Percentiles rank a stretch among this genome's conserved stretches.
phyloP scores from a whole-genome alignment of 2,113 vertebrate genomes.

The Melanerpes formicivorus region DNA sequence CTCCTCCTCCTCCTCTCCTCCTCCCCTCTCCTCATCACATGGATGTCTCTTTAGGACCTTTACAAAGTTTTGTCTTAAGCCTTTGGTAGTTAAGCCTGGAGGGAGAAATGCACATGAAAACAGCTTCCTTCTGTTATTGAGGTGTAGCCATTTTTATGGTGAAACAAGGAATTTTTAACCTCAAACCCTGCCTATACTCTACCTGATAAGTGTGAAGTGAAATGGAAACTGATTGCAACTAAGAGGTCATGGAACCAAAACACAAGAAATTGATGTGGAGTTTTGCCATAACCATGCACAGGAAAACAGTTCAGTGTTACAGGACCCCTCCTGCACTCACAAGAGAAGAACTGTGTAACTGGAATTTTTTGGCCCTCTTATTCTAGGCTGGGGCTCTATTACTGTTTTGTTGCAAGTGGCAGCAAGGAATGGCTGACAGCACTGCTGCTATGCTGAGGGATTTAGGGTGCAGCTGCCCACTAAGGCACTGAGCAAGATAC shows the following conservation, averaged over 20 bases:
- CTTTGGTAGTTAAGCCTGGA: not conserved
- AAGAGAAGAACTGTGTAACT: not conserved
- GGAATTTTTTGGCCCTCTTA: not conserved
- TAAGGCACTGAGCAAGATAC: not conserved
- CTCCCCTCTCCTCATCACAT: not conserved
- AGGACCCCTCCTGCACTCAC: not conserved
- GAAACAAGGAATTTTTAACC: not conserved
- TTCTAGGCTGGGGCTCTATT: not conserved
- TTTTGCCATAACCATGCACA: not conserved
- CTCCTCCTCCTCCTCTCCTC: too few species aligned
- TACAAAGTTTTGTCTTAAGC: not conserved
- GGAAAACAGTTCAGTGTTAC: not conserved
- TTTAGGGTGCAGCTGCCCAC: not conserved
- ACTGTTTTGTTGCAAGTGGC: not conserved
- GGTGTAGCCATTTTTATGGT: not conserved
- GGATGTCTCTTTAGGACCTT: not conserved
- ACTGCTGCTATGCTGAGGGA: not conserved
- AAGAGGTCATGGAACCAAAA: not conserved
- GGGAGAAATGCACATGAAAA: not conserved
- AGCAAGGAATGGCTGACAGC: not conserved
- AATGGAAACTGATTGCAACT: not conserved
- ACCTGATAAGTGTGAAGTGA: not conserved
- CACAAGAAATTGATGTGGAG: not conserved
- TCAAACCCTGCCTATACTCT: not conserved
- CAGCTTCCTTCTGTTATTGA: not conserved